These are phyloP conservation scores for Rutpela maculata DNA, from an alignment of 2,888 invertebrate species.

Conservation along the genomic window DNA sequence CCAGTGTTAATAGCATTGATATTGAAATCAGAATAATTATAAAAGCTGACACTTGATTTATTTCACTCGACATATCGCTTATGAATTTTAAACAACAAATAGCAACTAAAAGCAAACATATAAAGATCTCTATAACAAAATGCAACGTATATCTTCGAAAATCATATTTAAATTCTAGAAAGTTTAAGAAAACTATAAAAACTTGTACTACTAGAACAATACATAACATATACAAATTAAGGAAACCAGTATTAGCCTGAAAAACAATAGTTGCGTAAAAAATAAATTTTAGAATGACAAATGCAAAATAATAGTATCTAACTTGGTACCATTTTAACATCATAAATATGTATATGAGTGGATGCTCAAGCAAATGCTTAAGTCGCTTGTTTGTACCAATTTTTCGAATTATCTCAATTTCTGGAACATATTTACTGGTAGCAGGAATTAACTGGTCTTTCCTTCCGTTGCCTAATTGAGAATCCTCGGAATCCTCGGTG, in stretches of 20 bases:
- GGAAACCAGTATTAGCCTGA: not conserved
- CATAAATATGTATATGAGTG: constrained; percentile 28
- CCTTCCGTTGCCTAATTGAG: not conserved
- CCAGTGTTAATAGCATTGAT: constrained; percentile 24
- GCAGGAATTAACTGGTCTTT: not conserved
- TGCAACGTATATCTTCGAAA: constrained; percentile 23
- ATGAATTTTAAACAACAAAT: not conserved
- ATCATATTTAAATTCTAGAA: constrained; percentile 13
- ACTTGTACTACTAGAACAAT: not conserved
- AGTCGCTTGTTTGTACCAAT: constrained; percentile 28
- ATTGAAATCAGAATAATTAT: constrained; percentile 29
- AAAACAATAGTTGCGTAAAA: constrained; percentile 2
- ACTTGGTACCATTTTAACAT: constrained; percentile 28
- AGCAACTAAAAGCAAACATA: constrained; percentile 6
- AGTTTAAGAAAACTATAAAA: constrained; percentile 15
- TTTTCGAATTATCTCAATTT: constrained; percentile 23
- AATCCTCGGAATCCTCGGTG: not conserved
- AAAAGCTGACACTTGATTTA: constrained; percentile 27
- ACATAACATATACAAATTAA: not conserved
- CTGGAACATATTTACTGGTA: not conserved
- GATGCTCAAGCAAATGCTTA: constrained; percentile 34
- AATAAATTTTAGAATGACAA: constrained; percentile 21
- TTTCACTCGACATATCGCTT: not conserved
- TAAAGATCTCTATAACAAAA: constrained; percentile 31
- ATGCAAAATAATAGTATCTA: constrained; percentile 22